Evolutionary conservation across 2,797 vertebrate species (phyloP), one percentile per base, ranked within the genome.

Genomic region (Mycteria americana): DNA sequence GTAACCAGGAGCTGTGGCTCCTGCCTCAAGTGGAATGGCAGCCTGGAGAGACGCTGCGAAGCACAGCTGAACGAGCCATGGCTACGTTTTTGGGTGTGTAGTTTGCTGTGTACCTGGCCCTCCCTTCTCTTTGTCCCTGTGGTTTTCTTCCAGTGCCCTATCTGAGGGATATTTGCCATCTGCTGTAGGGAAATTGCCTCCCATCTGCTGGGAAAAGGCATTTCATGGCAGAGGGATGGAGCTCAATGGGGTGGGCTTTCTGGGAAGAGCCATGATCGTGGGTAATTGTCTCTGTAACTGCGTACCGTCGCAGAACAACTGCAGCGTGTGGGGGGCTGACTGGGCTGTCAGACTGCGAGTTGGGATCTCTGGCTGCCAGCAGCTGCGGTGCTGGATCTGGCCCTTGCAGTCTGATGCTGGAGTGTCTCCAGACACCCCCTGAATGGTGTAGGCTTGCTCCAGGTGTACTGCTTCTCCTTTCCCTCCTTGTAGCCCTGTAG

Each of bases 11-110:
- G 57, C 51, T 98, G 74, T 99, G 99, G 99, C 97, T 99, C 64
- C 97, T 99, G 77, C 99, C 99, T 82, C 99, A 99, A 97, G 94
- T 95, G 15, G 98, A 98, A 85, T 99, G 99, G 99, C 98, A 98
- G 96, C 95, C 98, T 21, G 99, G 99, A 90, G 99, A 99, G 95
- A 99, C 98, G 0, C 98, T 99, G 90, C 98, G 99, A 78, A 97
- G 98, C 93, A 99, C 99, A 1, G 99, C 99, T 0, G 98, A 99
- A 97, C 97, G 99, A 92, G 98, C 98, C 31, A 98, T 99, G 94
- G 76, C 97, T 63, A 88, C 84, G 0, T 92, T 99, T 45, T 97
- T 99, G 97, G 99, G 99, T 99, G 94, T 97, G 91, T 92, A 73
- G 28, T 8, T 62, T 83, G 24, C 48, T 7, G 9, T 69, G 69